Evolutionary conservation across 2,888 invertebrate species (phyloP).

Genomic region (Schrankia costaestrigalis): DNA sequence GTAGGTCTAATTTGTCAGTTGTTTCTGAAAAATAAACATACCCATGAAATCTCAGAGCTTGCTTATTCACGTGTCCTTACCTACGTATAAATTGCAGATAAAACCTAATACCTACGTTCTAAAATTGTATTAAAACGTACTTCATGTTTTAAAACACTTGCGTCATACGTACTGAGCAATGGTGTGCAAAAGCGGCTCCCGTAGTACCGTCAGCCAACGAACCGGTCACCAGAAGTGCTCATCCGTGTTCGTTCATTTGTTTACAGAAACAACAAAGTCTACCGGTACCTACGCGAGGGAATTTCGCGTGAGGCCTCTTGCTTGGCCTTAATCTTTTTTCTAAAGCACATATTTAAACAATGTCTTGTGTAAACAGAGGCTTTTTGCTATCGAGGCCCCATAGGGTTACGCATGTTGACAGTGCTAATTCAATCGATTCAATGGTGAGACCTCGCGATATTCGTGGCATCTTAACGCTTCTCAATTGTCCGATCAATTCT

Average conservation of each 20-base stretch:
- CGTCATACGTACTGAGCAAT: conserved; percentile 36
- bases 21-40: too few relatives aligned
- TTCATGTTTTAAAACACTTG: conserved; percentile 37
- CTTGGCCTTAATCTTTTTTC: conserved; percentile 59
- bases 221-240: conserved; percentile 63
- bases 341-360: conserved; percentile 51
- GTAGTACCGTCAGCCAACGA: conserved; percentile 57
- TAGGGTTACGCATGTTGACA: conserved; percentile 64
- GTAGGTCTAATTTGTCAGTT: too few relatives aligned
- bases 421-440: conserved; percentile 55
- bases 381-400: conserved; percentile 69
- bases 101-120: conserved; percentile 39
- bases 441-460: conserved; percentile 24
- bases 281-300: conserved; percentile 60
- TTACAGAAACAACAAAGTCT: conserved; percentile 67
- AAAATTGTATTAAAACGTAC: conserved; percentile 35
- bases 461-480: conserved; percentile 10
- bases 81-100: conserved; percentile 47
- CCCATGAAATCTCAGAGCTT: too few relatives aligned
- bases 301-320: conserved; percentile 65
- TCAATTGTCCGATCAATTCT: too few relatives aligned
- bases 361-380: conserved; percentile 56
- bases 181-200: conserved; percentile 45
- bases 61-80: too few relatives aligned
- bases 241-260: conserved; percentile 64